Evolutionary conservation across 2,113 vertebrate genomes (phyloP), one percentile per base, ranked within the genome.

Genomic region (Cyprinus carpio): DNA sequence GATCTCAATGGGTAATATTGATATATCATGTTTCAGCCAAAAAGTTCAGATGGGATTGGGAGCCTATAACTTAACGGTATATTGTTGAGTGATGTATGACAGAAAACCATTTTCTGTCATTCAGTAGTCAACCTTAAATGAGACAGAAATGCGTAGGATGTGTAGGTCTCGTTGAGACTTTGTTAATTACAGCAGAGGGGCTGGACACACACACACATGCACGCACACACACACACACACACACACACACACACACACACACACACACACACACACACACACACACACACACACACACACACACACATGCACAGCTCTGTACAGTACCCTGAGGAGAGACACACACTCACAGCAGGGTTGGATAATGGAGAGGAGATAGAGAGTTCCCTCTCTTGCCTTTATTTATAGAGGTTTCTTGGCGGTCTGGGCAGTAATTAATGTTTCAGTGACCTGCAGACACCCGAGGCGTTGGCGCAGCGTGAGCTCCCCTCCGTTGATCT

Each of bases 401-500:
- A 58, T 77, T 77, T 84, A 80, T 83, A 75, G 43, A 7, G 18
- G 46, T 23, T 80, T 75, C 75, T 58, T 69, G 58, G 81, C 83
- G 69, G 27, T 64, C 49, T 86, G 89, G 82, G 85, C 88, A 85
- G 69, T 92, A 92, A 92, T 94, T 86, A 88, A 89, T 79, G 91
- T 87, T 87, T 90, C 85, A 86, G 67, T 83, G 88, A 90, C 86
- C 86, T 84, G 69, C 89, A 81, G 76, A 6, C 87, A 86, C 69
- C 86, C 8, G 43, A 43, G 58, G 75, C 49, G 56, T 81, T 18
- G 6, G 60, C 15, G 0, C 16, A 64, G 54, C 46, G 6, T 65
- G 40, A 78, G 12, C 11, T 69, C 10, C 9, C 18, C 60, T 62
- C 76, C 9, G n/a, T 6, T 64, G 23, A 64, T 58, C 29, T 58